A percentile compares a stretch with the other conserved stretches of the same genome.
Conservation (phyloP, 2,888 invertebrate genomes). For the Deroplatys truncata region DNA sequence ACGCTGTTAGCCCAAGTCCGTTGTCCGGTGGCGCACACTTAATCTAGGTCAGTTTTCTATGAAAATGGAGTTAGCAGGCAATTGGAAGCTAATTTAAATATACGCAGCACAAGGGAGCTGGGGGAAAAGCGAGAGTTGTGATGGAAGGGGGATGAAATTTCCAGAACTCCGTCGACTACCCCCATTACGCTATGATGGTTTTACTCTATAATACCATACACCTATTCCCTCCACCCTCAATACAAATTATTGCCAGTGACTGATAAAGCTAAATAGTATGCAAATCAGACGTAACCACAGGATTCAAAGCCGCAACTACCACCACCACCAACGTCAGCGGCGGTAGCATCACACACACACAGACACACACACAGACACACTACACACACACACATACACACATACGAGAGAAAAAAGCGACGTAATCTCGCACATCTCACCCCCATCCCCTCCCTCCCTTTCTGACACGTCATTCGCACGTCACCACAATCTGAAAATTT, state of each 20-base stretch:
- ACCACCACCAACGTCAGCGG: not conserved
- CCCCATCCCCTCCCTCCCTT: constrained; percentile 40
- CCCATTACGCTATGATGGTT: constrained; percentile 20
- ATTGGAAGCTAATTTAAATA: constrained; percentile 16
- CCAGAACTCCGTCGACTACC: constrained; percentile 15
- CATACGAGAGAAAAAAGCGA: not conserved
- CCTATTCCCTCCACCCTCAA: constrained; percentile 14
- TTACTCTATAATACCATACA: constrained; percentile 15
- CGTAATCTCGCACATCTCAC: constrained; percentile 42
- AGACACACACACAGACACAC: not conserved
- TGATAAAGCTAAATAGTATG: constrained; percentile 28
- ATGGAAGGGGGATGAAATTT: constrained; percentile 13
- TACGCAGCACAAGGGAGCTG: not conserved
- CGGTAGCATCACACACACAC: not conserved
- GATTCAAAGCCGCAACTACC: constrained; percentile 14
- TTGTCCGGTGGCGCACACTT: not conserved
- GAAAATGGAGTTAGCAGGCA: constrained; percentile 16
- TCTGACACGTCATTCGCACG: constrained; percentile 23
- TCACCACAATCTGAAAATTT: constrained; percentile 28
- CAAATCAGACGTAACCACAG: constrained; percentile 21
- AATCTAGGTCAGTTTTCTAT: constrained; percentile 17
- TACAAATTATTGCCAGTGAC: constrained; percentile 27
- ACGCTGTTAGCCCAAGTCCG: not conserved
- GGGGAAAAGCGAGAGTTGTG: not conserved
- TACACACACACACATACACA: too few relatives aligned